phyloP scores from a whole-genome alignment of 2,797 vertebrate species.

The Sebastes hopkinsi region DNA sequence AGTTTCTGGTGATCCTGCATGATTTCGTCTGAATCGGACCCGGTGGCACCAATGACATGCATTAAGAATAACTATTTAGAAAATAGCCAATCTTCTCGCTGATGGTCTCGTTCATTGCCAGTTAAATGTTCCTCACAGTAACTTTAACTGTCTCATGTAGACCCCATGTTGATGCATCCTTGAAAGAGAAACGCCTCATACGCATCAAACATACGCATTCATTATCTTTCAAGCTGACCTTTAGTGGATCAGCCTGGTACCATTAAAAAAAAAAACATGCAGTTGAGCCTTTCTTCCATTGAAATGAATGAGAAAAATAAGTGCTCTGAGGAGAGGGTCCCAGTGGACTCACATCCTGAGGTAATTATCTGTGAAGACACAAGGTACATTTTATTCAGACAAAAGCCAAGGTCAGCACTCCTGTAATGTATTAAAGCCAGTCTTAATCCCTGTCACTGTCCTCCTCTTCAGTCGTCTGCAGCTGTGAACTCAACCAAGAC shows the following conservation, averaged over 20 bases:
- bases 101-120: neutral
- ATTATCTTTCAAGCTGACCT: neutral
- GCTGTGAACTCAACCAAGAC: slow-evolving; percentile 15
- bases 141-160: neutral
- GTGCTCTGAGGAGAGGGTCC: slow-evolving; percentile 7
- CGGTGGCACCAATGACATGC: neutral
- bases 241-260: neutral
- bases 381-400: slow-evolving; percentile 48
- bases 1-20: neutral
- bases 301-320: slow-evolving; percentile 21
- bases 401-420: slow-evolving; percentile 56
- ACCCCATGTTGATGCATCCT: neutral
- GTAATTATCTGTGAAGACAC: slow-evolving; percentile 55
- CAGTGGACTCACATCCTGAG: slow-evolving; percentile 22
- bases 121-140: neutral
- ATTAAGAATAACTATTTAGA: neutral
- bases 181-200: too few species aligned
- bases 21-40: neutral
- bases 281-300: neutral
- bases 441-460: slow-evolving; percentile 42
- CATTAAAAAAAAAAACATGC: neutral
- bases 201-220: neutral
- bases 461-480: slow-evolving; percentile 5
- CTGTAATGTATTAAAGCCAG: slow-evolving; percentile 46
- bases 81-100: neutral